Percentiles rank a stretch among this genome's conserved stretches.
phyloP scores from a whole-genome alignment of 2,113 vertebrate genomes.

The Emydocephalus ijimae region DNA sequence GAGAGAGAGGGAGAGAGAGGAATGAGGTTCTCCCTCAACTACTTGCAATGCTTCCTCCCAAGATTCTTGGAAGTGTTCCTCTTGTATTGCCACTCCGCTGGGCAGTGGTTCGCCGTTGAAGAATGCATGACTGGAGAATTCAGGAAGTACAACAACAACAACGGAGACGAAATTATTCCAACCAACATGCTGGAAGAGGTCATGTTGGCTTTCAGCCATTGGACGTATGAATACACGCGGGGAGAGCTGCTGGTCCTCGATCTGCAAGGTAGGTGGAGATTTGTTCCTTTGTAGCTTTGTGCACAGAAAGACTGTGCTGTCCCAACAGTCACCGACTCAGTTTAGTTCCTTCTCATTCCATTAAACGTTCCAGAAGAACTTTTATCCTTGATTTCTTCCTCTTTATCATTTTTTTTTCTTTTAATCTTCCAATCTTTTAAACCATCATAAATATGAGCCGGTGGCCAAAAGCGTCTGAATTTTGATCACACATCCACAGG shows the following conservation, averaged over 20 bases:
- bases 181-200: conserved; percentile 95
- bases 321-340: neutral
- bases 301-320: neutral
- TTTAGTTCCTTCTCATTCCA: neutral
- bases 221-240: conserved; percentile 94
- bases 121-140: conserved; percentile 98
- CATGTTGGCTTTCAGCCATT: conserved; percentile 98
- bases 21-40: neutral
- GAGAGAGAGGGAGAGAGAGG: too few species aligned
- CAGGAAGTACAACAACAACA: conserved; percentile 98
- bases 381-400: neutral
- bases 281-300: neutral
- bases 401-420: neutral
- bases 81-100: conserved; percentile 95
- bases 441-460: neutral
- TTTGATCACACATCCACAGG: neutral
- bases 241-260: conserved; percentile 93
- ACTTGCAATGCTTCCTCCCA: conserved; percentile 20
- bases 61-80: conserved; percentile 97
- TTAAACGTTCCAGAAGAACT: neutral
- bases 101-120: conserved; percentile 98
- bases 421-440: neutral
- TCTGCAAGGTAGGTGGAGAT: conserved; percentile 82
- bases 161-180: conserved; percentile 94
- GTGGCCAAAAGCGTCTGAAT: neutral